These are phyloP conservation scores for Dicentrarchus labrax DNA, from an alignment of 2,113 vertebrate species.

Conservation along the genomic window DNA sequence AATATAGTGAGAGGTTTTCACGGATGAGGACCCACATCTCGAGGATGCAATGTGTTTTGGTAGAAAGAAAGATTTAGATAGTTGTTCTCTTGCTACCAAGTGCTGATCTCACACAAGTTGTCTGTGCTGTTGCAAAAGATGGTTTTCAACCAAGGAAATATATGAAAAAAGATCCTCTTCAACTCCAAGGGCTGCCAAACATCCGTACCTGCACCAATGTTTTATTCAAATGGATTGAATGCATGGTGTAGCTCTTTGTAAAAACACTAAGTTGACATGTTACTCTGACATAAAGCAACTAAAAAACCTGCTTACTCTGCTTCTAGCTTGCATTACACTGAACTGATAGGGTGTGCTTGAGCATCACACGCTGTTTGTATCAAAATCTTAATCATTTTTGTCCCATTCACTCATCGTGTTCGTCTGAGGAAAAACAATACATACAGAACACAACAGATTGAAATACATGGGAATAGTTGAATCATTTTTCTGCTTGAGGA, in stretches of 20 bases:
- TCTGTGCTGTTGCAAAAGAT: not conserved
- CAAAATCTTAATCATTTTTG: not conserved
- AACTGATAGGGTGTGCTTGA: slow-evolving; percentile 81
- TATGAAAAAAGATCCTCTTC: no score
- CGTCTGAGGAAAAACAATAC: not conserved
- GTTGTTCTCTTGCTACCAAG: not conserved
- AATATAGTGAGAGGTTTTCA: not conserved
- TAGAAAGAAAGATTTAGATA: not conserved
- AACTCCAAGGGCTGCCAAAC: not conserved
- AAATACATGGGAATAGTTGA: slow-evolving; percentile 24
- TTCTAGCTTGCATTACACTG: slow-evolving; percentile 73
- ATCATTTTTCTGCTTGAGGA: slow-evolving; percentile 50
- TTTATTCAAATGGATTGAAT: slow-evolving; percentile 15
- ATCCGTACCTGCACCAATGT: not conserved
- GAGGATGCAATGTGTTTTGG: no score
- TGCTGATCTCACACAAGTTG: not conserved
- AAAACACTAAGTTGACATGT: slow-evolving; percentile 16
- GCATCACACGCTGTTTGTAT: slow-evolving; percentile 40
- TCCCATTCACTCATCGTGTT: slow-evolving; percentile 13
- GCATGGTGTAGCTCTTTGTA: slow-evolving; percentile 38
- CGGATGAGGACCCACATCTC: no score
- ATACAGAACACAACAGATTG: not conserved
- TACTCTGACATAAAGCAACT: slow-evolving; percentile 25
- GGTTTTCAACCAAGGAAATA: not conserved
- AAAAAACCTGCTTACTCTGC: slow-evolving; percentile 52